Percentiles rank a stretch among this genome's conserved stretches.
Conservation (phyloP, 1,140 invertebrate species). For the Pseudomyrmex concolor region DNA sequence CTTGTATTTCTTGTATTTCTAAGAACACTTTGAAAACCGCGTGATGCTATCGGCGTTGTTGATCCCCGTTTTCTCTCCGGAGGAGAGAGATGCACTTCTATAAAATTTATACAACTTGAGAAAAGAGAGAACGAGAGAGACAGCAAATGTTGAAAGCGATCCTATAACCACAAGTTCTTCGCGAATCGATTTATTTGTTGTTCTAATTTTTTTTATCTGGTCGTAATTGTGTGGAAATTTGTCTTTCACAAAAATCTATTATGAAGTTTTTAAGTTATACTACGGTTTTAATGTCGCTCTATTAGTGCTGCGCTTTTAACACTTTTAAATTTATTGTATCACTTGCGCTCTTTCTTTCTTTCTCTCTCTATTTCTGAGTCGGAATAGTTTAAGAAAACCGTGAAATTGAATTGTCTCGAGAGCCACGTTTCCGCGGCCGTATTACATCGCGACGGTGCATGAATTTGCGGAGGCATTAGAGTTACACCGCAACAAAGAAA, state of each 20-base stretch:
- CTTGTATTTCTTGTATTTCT: constrained; percentile 50
- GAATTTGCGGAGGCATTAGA: constrained; percentile 62
- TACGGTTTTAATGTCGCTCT: not conserved
- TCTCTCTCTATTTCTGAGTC: too few species aligned
- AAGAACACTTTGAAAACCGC: constrained; percentile 37
- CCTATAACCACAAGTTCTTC: not conserved
- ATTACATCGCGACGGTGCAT: constrained; percentile 16
- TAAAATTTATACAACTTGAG: constrained; percentile 26
- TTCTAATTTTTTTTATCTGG: too few species aligned
- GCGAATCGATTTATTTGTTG: not conserved
- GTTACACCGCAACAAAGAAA: constrained; percentile 58
- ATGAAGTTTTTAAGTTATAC: not conserved
- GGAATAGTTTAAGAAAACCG: constrained; percentile 35
- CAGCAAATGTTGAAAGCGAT: not conserved
- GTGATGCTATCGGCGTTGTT: not conserved
- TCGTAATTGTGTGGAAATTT: too few species aligned
- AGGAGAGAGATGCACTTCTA: not conserved
- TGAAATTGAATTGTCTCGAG: constrained; percentile 58
- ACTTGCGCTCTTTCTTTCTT: not conserved
- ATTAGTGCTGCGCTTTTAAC: constrained; percentile 25
- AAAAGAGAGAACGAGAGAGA: not conserved
- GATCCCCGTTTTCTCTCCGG: not conserved
- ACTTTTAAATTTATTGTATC: constrained; percentile 20
- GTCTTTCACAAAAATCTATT: too few species aligned
- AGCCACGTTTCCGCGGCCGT: constrained; percentile 35